A percentile compares a stretch with the other conserved stretches of the same genome.
These are phyloP conservation scores for Stichopus horrens DNA, from an alignment of 53 echinoderm and acorn worm species.

Conservation along the genomic window DNA sequence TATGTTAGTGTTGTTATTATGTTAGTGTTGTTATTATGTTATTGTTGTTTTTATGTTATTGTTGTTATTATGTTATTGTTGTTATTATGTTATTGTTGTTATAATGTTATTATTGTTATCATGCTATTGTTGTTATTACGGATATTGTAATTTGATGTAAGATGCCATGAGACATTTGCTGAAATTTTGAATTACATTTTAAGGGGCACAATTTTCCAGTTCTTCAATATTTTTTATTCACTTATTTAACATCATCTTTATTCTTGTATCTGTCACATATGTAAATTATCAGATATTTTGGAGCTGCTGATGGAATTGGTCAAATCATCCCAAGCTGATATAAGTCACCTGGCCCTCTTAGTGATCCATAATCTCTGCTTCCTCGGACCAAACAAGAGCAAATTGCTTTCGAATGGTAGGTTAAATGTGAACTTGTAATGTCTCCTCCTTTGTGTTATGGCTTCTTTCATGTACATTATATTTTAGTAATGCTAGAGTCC, in stretches of 20 bases:
- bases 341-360: slow-evolving; percentile 61
- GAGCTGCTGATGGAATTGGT: slow-evolving; percentile 71
- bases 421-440: neutral
- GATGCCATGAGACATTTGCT: no score
- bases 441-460: no score
- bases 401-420: slow-evolving; percentile 84
- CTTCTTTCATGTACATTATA: no score
- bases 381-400: slow-evolving; percentile 75
- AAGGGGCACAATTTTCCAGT: no score
- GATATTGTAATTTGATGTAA: neutral
- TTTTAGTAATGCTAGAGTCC: no score
- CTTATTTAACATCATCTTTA: neutral
- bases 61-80: no score
- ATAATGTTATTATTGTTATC: neutral
- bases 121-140: neutral
- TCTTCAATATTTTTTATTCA: neutral
- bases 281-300: slow-evolving; percentile 54
- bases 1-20: no score
- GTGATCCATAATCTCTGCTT: slow-evolving; percentile 89
- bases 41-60: no score
- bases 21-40: no score
- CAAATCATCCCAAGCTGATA: slow-evolving; percentile 46
- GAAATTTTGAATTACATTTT: no score
- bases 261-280: neutral
- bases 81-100: no score